Percentiles rank a stretch among this genome's conserved stretches.
phyloP scores from a whole-genome alignment of 1,140 invertebrate species.

The Nomia melanderi region DNA sequence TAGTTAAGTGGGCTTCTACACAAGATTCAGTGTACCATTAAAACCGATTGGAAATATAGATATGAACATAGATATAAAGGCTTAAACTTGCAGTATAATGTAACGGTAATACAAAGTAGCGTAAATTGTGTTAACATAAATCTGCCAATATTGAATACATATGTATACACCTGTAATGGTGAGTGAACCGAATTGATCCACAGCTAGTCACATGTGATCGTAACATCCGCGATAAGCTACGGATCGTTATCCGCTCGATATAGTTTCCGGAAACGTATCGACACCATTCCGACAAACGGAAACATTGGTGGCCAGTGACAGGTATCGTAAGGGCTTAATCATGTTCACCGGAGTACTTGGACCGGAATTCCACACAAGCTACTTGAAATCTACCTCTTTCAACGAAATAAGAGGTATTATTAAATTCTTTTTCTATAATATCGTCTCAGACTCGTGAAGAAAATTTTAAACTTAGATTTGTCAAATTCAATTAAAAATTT shows the following conservation, averaged over 20 bases:
- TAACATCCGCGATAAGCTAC: constrained; percentile 36
- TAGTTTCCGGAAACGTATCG: constrained; percentile 42
- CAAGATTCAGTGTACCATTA: too few species aligned
- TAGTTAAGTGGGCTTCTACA: too few species aligned
- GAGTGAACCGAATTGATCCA: constrained; percentile 19
- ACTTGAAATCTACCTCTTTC: neutral
- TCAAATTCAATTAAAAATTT: too few species aligned
- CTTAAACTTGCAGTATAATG: too few species aligned
- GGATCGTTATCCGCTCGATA: constrained; percentile 44
- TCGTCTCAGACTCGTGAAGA: too few species aligned
- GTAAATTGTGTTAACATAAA: too few species aligned
- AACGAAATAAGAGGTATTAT: neutral
- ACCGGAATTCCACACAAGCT: neutral
- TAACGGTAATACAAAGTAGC: too few species aligned
- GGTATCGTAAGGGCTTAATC: neutral
- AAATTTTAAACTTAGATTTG: too few species aligned
- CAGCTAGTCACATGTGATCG: constrained; percentile 29
- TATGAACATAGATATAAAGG: too few species aligned
- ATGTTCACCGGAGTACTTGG: neutral
- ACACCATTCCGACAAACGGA: constrained; percentile 35
- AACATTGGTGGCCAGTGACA: constrained; percentile 26
- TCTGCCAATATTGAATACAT: too few species aligned
- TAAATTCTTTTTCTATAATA: too few species aligned
- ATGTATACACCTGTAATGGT: neutral
- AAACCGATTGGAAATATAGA: too few species aligned